These are phyloP conservation scores for Liodrosophila aerea DNA, from an alignment of 2,888 invertebrate genomes.

Conservation along the genomic window DNA sequence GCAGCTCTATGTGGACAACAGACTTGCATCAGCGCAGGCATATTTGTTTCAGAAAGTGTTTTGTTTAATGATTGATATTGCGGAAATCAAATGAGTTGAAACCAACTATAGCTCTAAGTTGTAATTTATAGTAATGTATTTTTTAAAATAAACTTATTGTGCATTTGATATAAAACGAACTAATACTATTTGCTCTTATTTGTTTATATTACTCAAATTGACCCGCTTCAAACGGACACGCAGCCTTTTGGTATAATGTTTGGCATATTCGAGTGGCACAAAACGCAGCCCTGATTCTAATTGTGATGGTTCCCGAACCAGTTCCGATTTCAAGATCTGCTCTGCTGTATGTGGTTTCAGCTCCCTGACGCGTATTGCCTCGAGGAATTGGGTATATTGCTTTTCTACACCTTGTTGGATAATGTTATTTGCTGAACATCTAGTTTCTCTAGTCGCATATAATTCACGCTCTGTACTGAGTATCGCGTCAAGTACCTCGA, in stretches of 20 bases:
- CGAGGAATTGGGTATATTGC: conserved; percentile 57
- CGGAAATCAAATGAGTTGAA: conserved; percentile 35
- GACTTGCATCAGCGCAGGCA: conserved; percentile 6
- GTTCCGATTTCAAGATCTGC: not conserved
- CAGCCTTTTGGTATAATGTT: conserved; percentile 43
- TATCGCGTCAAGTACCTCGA: conserved; percentile 65
- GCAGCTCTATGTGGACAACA: not conserved
- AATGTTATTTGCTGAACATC: too few species aligned
- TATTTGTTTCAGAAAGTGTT: conserved; percentile 44
- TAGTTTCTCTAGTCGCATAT: too few species aligned
- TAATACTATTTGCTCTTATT: not conserved
- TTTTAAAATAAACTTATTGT: conserved; percentile 72
- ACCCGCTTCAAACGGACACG: conserved; percentile 52
- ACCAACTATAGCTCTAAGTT: conserved; percentile 57
- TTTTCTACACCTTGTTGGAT: conserved; percentile 21
- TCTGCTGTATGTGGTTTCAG: conserved; percentile 1
- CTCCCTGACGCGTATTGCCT: conserved; percentile 55
- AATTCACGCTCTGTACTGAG: conserved; percentile 47
- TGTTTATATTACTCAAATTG: not conserved
- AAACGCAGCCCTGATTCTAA: not conserved
- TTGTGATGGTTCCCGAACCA: not conserved
- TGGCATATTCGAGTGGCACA: conserved; percentile 36
- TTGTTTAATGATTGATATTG: conserved; percentile 43
- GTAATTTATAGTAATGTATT: conserved; percentile 74
- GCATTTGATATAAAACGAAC: conserved; percentile 62